Evolutionary conservation across 2,113 vertebrate genomes (phyloP), one percentile per base, ranked within the genome.

Genomic region (Lanius ludovicianus): DNA sequence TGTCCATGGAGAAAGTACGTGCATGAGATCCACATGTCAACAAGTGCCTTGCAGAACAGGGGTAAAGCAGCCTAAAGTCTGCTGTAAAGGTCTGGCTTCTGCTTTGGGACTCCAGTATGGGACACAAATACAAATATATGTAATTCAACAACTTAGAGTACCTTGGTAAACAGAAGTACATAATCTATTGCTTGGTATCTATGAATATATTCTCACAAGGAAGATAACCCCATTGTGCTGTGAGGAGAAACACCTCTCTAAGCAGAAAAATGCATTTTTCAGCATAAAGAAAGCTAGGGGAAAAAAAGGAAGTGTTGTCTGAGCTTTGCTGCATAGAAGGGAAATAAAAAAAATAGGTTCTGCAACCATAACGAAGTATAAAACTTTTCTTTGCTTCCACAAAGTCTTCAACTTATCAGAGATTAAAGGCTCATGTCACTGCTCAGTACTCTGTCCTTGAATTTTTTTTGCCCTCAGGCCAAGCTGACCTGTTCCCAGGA

Each of bases 1-100:
- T 70, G 11, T 47, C 44, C 1, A 0, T 41, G 37, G 10, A 47
- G 23, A 39, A 17, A 7, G 13, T 13, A 18, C 0, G 0, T 42
- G 13, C 0, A 4, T 52, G n/a, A 69, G 35, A 35, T 10, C 18
- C 69, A 23, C 7, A 3, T n/a, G 52, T 24, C 23, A 37, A 16
- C 24, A 39, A 1, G 3, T 28, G 44, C 20, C 41, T 53, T 59
- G 31, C 9, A 22, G 31, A 44, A 49, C 12, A 35, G 16, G 18
- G 7, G 20, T 63, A 22, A 73, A 67, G 7, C 10, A 46, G 49
- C 11, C 31, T 31, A 4, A 46, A 39, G 3, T 60, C 35, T 73
- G 24, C 24, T 84, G 39, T 14, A 47, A 60, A 74, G 27, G 2
- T n/a, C 33, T 88, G 47, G 24, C 13, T 11, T 79, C 52, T 71